A percentile compares a stretch with the other conserved stretches of the same genome.
Conservation (phyloP, 2,797 vertebrate genomes). For the Morelia viridis region DNA sequence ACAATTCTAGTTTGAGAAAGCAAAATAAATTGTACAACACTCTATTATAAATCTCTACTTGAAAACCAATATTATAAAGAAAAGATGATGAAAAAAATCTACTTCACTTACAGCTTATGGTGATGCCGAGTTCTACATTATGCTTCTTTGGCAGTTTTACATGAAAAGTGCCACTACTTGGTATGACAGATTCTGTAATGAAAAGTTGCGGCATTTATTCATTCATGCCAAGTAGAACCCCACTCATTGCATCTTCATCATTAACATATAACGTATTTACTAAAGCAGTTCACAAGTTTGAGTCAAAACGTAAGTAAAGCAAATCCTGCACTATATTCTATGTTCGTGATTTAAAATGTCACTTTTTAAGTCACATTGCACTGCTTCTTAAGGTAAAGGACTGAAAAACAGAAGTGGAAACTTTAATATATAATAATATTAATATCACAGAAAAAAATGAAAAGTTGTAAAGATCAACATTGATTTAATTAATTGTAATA, state of each 20-base stretch:
- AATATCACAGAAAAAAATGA: neutral
- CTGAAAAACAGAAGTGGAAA: neutral
- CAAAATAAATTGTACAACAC: slow-evolving; percentile 8
- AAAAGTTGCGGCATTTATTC: slow-evolving; percentile 49
- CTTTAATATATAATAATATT: neutral
- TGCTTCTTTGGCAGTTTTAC: slow-evolving; percentile 98
- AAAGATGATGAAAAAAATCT: neutral
- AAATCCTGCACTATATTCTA: slow-evolving; percentile 16
- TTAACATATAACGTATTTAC: neutral
- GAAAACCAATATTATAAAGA: neutral
- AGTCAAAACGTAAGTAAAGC: slow-evolving; percentile 25
- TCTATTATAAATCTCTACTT: neutral
- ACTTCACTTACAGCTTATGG: slow-evolving; percentile 93
- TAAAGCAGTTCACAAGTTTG: neutral
- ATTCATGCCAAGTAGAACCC: neutral
- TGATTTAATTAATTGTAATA: neutral
- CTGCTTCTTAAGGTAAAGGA: neutral
- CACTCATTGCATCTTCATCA: slow-evolving; percentile 5
- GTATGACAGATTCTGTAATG: slow-evolving; percentile 92
- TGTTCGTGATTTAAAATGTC: slow-evolving; percentile 36
- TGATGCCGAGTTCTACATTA: slow-evolving; percentile 96
- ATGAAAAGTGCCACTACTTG: slow-evolving; percentile 97
- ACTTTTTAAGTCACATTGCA: accelerated
- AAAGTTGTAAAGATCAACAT: neutral
- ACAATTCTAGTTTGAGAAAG: slow-evolving; percentile 29